Evolutionary conservation across 2,113 vertebrate genomes (phyloP).

Genomic region (Gavia stellata): DNA sequence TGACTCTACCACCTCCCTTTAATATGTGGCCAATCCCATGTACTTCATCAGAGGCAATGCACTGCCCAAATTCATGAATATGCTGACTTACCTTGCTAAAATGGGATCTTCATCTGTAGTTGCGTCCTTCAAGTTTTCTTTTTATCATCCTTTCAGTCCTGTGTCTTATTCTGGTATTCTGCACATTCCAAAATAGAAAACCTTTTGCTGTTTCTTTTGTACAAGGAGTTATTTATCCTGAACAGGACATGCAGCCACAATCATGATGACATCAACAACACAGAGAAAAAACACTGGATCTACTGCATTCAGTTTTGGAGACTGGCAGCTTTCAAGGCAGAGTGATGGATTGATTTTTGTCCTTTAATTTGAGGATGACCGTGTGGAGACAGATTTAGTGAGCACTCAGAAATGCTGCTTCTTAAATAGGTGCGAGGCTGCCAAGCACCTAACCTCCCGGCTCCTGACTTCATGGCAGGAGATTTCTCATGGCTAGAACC

Average conservation of each 20-base stretch:
- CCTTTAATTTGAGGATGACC: neutral
- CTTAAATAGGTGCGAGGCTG: neutral
- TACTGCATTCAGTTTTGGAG: neutral
- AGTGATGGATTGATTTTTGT: neutral
- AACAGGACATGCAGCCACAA: neutral
- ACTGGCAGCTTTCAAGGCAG: neutral
- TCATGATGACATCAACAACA: neutral
- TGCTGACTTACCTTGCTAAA: neutral
- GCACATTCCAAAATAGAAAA: neutral
- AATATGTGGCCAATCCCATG: rapidly evolving
- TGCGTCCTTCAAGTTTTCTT: neutral
- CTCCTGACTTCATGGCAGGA: neutral
- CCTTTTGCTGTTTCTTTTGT: neutral
- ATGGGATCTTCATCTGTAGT: neutral
- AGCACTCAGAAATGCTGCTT: neutral
- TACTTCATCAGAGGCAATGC: neutral
- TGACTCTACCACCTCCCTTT: no score
- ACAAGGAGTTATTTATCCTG: neutral
- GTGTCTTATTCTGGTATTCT: neutral
- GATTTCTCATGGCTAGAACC: neutral
- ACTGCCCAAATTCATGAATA: neutral
- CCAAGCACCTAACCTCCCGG: neutral
- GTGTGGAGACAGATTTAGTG: neutral
- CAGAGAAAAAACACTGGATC: neutral
- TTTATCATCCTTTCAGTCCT: neutral